Evolutionary conservation across 2,888 invertebrate species (phyloP), one percentile per base, ranked within the genome.

Genomic region (Villa cingulata): DNA sequence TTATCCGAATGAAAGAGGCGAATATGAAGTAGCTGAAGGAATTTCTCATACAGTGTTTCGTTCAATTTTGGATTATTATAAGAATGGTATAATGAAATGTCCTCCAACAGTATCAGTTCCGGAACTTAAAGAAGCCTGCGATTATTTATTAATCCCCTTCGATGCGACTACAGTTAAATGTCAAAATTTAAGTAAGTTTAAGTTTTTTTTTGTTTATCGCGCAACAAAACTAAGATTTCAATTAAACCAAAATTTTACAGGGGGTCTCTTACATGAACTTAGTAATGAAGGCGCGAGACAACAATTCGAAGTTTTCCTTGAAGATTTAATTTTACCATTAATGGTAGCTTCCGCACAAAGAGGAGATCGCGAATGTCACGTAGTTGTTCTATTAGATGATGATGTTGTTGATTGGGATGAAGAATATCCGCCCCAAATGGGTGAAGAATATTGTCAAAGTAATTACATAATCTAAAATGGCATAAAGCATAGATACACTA

Each of bases 381-480:
- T 98, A 50, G 96, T 97, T 19, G 90, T 94, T 5, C 73, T 98
- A 39, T 72, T 94, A 37, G 97, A 98, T 62, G 98, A 99, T 59
- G 98, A 99, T 68, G 80, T 79, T 1, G 83, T 83, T 29, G 98
- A 98, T 62, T 98, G 98, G 98, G 98, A 99, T 64, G 94, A 95
- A 62, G 89, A 97, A 66, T 97, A 92, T 69, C 98, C 98, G 0
- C 98, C 98, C 0, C 96, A 96, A 72, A 97, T 97, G 92, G 97
- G 97, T 9, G 97, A 96, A 63, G 96, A 98, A 72, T 94, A 97
- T 70, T 89, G 92, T 41, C 96, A 96, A 73, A 96, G 86, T 81
- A 72, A 71, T 9, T 32, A 12, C 12, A 32, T 7, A 23, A 23
- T 23, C 7, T 23, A 7, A 23, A 23, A 23, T 4, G n/a, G n/a